A percentile compares a stretch with the other conserved stretches of the same genome.
phyloP scores from a whole-genome alignment of 23 tunicate genomes.

The Trididemnum nubilum region DNA sequence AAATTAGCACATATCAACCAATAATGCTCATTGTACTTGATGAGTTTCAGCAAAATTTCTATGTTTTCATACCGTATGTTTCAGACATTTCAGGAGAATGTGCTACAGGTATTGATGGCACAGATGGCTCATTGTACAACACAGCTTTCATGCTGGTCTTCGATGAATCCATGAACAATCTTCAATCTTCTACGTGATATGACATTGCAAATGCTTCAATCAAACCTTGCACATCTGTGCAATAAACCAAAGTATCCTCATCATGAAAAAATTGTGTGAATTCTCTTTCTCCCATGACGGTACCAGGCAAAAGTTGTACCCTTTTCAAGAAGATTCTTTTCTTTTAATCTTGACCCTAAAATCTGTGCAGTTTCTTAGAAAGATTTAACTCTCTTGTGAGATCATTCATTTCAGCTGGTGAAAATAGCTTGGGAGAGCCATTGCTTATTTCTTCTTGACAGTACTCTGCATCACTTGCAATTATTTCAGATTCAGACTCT shows the following conservation, averaged over 20 bases:
- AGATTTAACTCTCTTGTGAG: conserved; percentile 23
- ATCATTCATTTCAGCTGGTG: conserved; percentile 24
- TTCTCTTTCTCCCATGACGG: background rate
- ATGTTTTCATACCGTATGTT: conserved; percentile 35
- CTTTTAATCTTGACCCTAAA: conserved; percentile 25
- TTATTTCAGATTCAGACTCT: conserved; percentile 27
- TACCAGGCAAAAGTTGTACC: conserved; percentile 12
- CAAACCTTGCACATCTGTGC: conserved; percentile 9
- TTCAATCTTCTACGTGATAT: conserved; percentile 34
- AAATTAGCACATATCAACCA: conserved; percentile 31
- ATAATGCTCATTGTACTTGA: conserved; percentile 16
- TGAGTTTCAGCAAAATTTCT: conserved; percentile 12
- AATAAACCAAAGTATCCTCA: conserved; percentile 3
- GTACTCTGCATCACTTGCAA: conserved; percentile 29
- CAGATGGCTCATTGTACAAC: conserved; percentile 20
- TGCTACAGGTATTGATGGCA: conserved; percentile 18
- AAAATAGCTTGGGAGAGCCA: conserved; percentile 26
- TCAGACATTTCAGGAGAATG: conserved; percentile 26
- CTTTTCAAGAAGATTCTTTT: conserved; percentile 25
- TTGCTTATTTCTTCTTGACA: background rate
- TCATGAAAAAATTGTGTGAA: background rate
- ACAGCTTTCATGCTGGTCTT: conserved; percentile 40
- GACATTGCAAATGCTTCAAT: conserved; percentile 30
- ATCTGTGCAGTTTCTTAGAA: conserved; percentile 29
- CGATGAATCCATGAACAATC: conserved; percentile 26